phyloP scores from a whole-genome alignment of 2,888 invertebrate genomes.

The Cetonia aurata region DNA sequence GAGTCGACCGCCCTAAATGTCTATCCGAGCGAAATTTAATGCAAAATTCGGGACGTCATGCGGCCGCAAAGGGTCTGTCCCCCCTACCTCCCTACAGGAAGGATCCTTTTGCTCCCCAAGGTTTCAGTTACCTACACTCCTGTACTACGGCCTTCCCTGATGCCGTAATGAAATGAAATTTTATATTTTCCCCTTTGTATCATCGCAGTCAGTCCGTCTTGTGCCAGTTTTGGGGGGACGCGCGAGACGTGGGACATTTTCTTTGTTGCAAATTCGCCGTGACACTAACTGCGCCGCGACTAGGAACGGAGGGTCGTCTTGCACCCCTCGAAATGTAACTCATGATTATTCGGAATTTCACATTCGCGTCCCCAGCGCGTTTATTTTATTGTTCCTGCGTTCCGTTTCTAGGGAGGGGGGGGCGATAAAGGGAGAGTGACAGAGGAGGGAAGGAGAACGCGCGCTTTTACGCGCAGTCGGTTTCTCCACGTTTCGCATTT shows the following conservation, averaged over 20 bases:
- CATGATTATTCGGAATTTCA: conserved; percentile 31
- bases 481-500: background rate
- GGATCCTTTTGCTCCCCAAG: background rate
- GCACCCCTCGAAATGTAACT: conserved; percentile 10
- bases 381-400: conserved; percentile 24
- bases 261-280: background rate
- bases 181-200: conserved; percentile 44
- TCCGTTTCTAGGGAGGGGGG: conserved; percentile 5
- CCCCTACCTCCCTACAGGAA: too few species aligned
- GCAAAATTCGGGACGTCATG: conserved; percentile 19
- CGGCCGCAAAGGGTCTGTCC: background rate
- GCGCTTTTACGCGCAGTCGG: conserved; percentile 2
- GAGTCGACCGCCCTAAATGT: conserved; percentile 16
- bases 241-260: background rate
- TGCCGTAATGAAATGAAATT: conserved; percentile 44
- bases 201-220: background rate
- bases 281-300: too few species aligned
- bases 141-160: background rate
- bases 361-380: conserved; percentile 15
- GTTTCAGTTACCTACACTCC: background rate
- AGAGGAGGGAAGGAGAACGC: conserved; percentile 5
- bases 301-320: background rate
- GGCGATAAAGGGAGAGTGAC: conserved; percentile 9
- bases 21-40: conserved; percentile 32
- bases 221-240: background rate